These are phyloP conservation scores for Lycocerus yunnanus DNA, from an alignment of 2,888 invertebrate genomes.

Conservation along the genomic window DNA sequence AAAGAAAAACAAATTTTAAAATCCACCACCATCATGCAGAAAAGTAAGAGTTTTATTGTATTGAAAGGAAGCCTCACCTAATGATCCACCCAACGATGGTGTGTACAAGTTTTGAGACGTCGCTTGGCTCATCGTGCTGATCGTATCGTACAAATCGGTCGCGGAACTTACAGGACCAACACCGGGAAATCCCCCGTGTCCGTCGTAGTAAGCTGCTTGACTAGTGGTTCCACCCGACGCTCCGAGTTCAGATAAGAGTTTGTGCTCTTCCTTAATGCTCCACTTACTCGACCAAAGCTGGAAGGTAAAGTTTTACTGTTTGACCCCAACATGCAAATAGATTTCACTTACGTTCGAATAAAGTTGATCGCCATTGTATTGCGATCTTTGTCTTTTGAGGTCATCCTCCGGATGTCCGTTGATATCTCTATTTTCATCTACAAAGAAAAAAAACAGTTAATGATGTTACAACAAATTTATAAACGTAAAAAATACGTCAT, in stretches of 20 bases:
- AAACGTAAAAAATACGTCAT: conserved; percentile 33
- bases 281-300: conserved; percentile 87
- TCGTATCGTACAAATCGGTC: conserved; percentile 68
- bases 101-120: conserved; percentile 76
- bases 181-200: conserved; percentile 61
- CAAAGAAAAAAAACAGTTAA: conserved; percentile 43
- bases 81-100: conserved; percentile 72
- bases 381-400: conserved; percentile 83
- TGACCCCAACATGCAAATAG: neutral
- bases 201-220: conserved; percentile 61
- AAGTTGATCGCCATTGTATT: conserved; percentile 88
- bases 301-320: conserved; percentile 24
- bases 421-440: conserved; percentile 88
- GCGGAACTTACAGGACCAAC: conserved; percentile 57
- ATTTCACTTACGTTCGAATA: conserved; percentile 79
- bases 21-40: conserved; percentile 25
- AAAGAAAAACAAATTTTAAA: neutral
- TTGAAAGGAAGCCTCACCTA: conserved; percentile 61
- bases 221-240: conserved; percentile 59
- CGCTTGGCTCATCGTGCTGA: conserved; percentile 74
- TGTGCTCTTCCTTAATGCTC: conserved; percentile 91
- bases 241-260: conserved; percentile 81
- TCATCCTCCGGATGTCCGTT: conserved; percentile 89
- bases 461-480: conserved; percentile 8
- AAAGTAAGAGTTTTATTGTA: neutral